A percentile compares a stretch with the other conserved stretches of the same genome.
Conservation (phyloP, 2,797 vertebrate species). For the Ctenochaetus hawaiiensis region DNA sequence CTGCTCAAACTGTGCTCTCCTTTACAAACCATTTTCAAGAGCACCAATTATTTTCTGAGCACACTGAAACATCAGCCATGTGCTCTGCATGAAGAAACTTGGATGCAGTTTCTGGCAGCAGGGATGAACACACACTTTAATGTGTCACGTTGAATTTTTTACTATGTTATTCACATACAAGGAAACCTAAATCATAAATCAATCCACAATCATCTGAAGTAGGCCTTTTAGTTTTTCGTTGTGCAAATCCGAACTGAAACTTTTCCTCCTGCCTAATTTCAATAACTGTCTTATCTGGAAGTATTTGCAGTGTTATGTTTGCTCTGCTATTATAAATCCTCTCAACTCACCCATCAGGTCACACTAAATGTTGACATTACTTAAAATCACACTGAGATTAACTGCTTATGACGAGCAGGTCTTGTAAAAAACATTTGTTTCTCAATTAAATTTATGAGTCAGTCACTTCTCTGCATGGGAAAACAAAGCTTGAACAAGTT, state of each 20-base stretch:
- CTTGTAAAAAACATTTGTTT: too few relatives aligned
- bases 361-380: constrained; percentile 26
- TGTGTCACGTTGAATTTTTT: background rate
- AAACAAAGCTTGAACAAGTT: too few relatives aligned
- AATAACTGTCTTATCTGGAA: background rate
- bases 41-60: background rate
- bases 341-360: constrained; percentile 8
- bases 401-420: too few relatives aligned
- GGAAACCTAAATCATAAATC: background rate
- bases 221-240: background rate
- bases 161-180: background rate
- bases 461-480: too few relatives aligned
- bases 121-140: background rate
- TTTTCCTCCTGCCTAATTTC: background rate
- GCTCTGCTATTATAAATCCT: constrained; percentile 16
- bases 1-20: background rate
- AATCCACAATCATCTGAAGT: background rate
- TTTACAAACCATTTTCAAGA: too few relatives aligned
- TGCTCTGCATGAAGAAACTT: background rate
- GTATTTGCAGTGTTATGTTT: constrained; percentile 26
- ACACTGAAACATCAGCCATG: background rate
- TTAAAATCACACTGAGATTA: background rate
- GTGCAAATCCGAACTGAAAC: background rate
- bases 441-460: too few relatives aligned
- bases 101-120: background rate